A percentile compares a stretch with the other conserved stretches of the same genome.
These are phyloP conservation scores for Temnopleurus reevesii DNA, from an alignment of 53 echinoderm and acorn worm species.

Conservation along the genomic window DNA sequence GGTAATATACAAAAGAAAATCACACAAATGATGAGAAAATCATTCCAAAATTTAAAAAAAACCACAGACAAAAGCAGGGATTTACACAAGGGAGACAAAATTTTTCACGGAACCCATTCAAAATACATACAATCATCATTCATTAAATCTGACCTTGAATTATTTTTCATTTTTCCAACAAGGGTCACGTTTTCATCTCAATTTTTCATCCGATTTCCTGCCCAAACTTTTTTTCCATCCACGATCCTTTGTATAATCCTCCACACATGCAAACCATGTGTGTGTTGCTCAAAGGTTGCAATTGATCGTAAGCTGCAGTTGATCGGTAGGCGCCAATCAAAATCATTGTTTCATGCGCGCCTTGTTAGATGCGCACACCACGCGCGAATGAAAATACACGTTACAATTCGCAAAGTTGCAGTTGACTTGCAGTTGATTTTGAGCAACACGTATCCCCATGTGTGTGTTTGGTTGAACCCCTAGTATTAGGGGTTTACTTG, in stretches of 20 bases:
- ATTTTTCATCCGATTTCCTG: neutral
- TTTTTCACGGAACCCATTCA: neutral
- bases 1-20: neutral
- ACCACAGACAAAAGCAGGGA: neutral
- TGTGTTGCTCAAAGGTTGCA: too few species aligned
- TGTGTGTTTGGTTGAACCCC: neutral
- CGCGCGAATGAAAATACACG: too few species aligned
- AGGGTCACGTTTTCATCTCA: conserved; percentile 4
- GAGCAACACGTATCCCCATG: too few species aligned
- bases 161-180: conserved; percentile 10
- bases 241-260: neutral
- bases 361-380: too few species aligned
- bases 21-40: neutral
- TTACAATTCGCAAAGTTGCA: too few species aligned
- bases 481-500: conserved; percentile 14
- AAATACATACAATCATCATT: conserved; percentile 7
- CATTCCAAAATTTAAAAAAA: too few species aligned
- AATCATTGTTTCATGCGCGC: too few species aligned
- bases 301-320: too few species aligned
- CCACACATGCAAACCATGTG: neutral
- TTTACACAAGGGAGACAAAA: too few species aligned
- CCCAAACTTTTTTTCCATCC: neutral
- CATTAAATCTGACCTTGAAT: conserved; percentile 14
- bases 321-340: too few species aligned
- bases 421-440: too few species aligned